Evolutionary conservation across 2,113 vertebrate genomes (phyloP), one percentile per base, ranked within the genome.

Genomic region (Neolamprologus kungweensis): DNA sequence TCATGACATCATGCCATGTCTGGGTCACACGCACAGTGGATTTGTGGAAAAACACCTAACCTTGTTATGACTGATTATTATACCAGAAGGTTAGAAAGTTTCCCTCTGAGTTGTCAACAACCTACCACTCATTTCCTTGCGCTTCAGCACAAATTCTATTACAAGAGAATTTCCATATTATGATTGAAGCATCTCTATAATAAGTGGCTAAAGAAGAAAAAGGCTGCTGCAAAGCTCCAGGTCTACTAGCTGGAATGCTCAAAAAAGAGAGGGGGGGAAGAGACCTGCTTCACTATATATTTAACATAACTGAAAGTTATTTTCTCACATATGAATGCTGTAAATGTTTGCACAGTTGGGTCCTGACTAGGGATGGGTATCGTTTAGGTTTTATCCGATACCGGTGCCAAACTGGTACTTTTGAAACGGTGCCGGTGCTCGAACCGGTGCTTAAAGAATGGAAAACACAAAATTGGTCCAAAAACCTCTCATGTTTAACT

Each of bases 221-320:
- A 53, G 31, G 28, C 9, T 65, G 60, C 60, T 75, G 31, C 5
- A 26, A 17, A 73, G 65, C 63, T 68, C n/a, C 63, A 75, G n/a
- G 55, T 87, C 58, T 87, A 80, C 7, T 53, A 75, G 80, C 28
- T 85, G 19, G 26, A 17, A 50, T 13, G 6, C 23, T n/a, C 19
- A 68, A 68, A 68, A 65, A 65, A n/a, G 31, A 65, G 31, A 3
- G 16, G 4, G 26, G 31, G 31, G 31, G 1, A 7, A 12, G 19
- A 28, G 55, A 37, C 45, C 19, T 71, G 35, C 65, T 71, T 16
- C 35, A 71, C 37, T 21, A 26, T 23, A 42, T 71, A 23, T 23
- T 23, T 1, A 71, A 19, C 42, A 31, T 31, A 12, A 75, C 17
- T 19, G 6, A 75, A 75, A 47, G 42, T 23, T 5, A 7, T 28